Evolutionary conservation across 2,797 vertebrate species (phyloP).

Genomic region (Diceros bicornis): DNA sequence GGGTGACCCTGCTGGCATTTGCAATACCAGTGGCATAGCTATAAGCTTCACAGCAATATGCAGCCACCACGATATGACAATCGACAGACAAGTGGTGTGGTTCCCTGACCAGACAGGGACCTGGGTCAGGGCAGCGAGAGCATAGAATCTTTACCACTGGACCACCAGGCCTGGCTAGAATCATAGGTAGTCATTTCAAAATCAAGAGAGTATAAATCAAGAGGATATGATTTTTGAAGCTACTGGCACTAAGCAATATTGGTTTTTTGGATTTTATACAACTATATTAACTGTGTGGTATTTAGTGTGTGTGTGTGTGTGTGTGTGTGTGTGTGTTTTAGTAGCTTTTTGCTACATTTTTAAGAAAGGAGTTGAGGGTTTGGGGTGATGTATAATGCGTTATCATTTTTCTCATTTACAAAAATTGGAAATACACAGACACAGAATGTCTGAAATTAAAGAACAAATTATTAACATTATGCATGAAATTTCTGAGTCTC

Average conservation of each 20-base stretch:
- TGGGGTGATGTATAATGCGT: background rate
- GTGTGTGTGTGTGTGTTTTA: background rate
- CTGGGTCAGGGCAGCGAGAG: no score
- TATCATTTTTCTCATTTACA: background rate
- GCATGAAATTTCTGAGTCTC: background rate
- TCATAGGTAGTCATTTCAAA: background rate
- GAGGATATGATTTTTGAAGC: background rate
- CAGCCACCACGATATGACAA: no score
- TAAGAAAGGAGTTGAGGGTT: background rate
- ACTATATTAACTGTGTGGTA: background rate
- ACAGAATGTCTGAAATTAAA: background rate
- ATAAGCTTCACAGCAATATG: no score
- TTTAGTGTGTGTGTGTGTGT: background rate
- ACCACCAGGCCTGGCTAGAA: no score
- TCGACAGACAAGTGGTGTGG: no score
- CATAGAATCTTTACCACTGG: no score
- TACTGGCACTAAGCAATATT: background rate
- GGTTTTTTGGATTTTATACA: background rate
- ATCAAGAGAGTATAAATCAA: constrained; percentile 1
- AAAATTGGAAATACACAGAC: background rate
- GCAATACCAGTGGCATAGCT: no score
- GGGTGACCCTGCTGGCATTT: no score
- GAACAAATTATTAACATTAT: background rate
- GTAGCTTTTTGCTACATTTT: background rate
- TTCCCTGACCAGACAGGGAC: no score